phyloP scores from a whole-genome alignment of 2,797 vertebrate genomes.

The Urosaurus nigricauda region DNA sequence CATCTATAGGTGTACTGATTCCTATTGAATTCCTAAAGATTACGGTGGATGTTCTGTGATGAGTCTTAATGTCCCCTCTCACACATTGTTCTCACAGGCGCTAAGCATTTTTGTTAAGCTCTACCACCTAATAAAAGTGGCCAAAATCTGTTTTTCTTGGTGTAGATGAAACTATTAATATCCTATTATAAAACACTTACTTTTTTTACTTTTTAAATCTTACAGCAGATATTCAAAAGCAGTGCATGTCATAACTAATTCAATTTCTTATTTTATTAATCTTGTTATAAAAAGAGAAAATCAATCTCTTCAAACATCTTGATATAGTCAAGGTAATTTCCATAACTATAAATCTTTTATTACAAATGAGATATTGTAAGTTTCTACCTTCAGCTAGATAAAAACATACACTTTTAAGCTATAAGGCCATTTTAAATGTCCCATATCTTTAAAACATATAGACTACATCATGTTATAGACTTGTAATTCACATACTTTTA shows the following conservation, averaged over 20 bases:
- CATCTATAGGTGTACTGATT: background rate
- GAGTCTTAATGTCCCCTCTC: background rate
- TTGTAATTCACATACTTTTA: constrained; percentile 33
- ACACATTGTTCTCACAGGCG: background rate
- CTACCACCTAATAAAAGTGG: background rate
- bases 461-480: constrained; percentile 23
- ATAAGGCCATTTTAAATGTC: constrained; percentile 50
- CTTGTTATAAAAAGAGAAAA: constrained; percentile 55
- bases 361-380: constrained; percentile 66
- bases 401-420: constrained; percentile 56
- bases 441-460: constrained; percentile 49
- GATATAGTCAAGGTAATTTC: constrained; percentile 65
- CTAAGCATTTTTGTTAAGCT: background rate
- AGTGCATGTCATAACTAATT: constrained; percentile 52
- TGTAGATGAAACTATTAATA: constrained; percentile 41
- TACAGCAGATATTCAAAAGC: constrained; percentile 41
- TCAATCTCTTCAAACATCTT: constrained; percentile 64
- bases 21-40: background rate
- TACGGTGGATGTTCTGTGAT: background rate
- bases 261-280: constrained; percentile 65
- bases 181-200: constrained; percentile 46
- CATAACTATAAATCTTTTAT: constrained; percentile 68
- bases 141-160: constrained; percentile 13
- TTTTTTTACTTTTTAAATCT: constrained; percentile 15
- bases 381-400: constrained; percentile 55